Conservation (phyloP, 2,113 vertebrate species). For the Mobula birostris region DNA sequence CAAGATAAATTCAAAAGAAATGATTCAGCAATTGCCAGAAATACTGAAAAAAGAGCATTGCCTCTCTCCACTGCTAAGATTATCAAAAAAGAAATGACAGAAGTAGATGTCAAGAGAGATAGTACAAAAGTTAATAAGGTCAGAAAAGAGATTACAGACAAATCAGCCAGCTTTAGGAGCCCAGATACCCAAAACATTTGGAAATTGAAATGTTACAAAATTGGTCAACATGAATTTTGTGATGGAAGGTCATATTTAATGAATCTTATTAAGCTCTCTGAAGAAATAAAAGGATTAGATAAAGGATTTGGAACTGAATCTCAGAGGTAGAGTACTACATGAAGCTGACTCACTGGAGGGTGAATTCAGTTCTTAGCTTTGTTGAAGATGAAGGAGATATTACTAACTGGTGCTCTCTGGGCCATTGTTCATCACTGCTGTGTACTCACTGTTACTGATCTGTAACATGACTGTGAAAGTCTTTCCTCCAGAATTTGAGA, state of each 20-base stretch:
- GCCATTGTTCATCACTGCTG: too few relatives aligned
- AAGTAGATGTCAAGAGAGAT: background rate
- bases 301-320: background rate
- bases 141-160: background rate
- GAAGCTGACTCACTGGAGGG: too few relatives aligned
- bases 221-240: background rate
- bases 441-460: too few relatives aligned
- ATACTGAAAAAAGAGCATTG: background rate
- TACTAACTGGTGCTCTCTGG: too few relatives aligned
- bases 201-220: background rate
- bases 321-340: too few relatives aligned
- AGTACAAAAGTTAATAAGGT: background rate
- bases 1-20: background rate
- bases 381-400: too few relatives aligned
- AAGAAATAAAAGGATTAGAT: background rate
- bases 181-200: background rate
- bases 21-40: background rate
- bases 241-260: background rate
- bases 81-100: background rate
- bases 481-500: too few relatives aligned
- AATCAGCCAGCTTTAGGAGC: background rate
- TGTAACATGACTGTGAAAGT: too few relatives aligned
- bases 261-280: background rate
- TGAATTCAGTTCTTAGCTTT: too few relatives aligned
- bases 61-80: background rate